Conservation (phyloP, 1,140 invertebrate species). For the Aphis craccivora region DNA sequence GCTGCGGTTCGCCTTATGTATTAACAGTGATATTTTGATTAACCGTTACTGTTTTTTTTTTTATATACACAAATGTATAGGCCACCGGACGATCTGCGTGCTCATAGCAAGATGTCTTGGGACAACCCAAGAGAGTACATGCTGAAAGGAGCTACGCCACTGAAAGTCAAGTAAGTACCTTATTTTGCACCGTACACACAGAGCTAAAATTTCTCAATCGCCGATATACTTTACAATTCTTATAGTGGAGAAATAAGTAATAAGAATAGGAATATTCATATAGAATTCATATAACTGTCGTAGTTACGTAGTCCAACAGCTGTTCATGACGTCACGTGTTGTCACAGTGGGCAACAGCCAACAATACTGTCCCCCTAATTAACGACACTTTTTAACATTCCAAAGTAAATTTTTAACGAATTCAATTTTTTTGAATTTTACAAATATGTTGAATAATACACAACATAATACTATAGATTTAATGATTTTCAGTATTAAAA, state of each 20-base stretch:
- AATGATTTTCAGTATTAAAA: not conserved
- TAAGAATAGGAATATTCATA: not conserved
- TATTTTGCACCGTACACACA: not conserved
- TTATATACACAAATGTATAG: constrained; percentile 32
- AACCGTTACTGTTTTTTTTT: not conserved
- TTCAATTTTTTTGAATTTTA: not conserved
- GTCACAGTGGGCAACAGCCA: not conserved
- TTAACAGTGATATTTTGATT: not conserved
- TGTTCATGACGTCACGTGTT: constrained; percentile 54
- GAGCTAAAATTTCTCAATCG: not conserved
- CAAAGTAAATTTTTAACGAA: not conserved
- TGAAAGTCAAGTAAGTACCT: constrained; percentile 53
- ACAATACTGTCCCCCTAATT: not conserved
- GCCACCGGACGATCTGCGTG: constrained; percentile 40
- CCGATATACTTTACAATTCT: not conserved
- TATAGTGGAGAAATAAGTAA: not conserved
- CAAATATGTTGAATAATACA: not conserved
- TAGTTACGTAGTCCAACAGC: constrained; percentile 38
- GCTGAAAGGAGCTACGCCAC: constrained; percentile 49
- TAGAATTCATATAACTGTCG: not conserved
- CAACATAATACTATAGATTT: not conserved
- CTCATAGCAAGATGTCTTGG: constrained; percentile 41
- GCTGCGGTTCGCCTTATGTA: not conserved
- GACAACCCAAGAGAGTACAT: constrained; percentile 54
- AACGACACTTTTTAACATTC: not conserved